Base-by-base conservation (phyloP, 1,140 invertebrate species). In the Matsumurasca onukii region DNA sequence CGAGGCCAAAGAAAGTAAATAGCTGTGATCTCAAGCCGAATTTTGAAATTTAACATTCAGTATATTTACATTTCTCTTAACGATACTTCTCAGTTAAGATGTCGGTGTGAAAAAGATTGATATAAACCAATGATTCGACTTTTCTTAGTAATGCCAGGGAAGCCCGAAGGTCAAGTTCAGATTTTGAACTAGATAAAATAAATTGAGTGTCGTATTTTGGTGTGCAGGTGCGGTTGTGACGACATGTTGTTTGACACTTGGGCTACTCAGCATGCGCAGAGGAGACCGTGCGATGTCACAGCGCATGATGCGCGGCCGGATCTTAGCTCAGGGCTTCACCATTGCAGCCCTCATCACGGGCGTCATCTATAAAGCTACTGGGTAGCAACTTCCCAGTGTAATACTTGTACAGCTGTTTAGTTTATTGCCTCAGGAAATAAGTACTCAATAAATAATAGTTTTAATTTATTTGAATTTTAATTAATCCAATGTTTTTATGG, bases 311-410 rank as follows among this genome's bases (percentile, higher is more conserved):
- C 82, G 93, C 68, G 78, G 86, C 5, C 83, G 94, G 76, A 86
- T 96, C 71, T 72, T 82, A 17, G 91, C 91, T 27, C 93, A 96
- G 82, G 90, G 89, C 66, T 89, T 94, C 74, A 95, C 93, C 0
- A 79, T 96, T 22, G 73, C 86, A 24, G 91, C 91, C n/a, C 75
- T 95, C 31, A 76, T 93, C 25, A 76, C 79, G 49, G 92, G 55
- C 49, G 70, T 22, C 30, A 27, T 29, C 15, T 59, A 3, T 27
- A 59, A 27, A 39, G 34, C 55, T 3, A 27, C 55, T 27, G 55
- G 3, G 3, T 25, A 52, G 49, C 20, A 12, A 52, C 5, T 39
- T 9, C 5, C 34, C 17, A n/a, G 34, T 20, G 5, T 15, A 52
- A 52, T 20, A 52, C 5, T 52, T 52, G 20, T 52, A 12, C 5